phyloP scores from a whole-genome alignment of 2,797 vertebrate genomes.

The Decapterus maruadsi region DNA sequence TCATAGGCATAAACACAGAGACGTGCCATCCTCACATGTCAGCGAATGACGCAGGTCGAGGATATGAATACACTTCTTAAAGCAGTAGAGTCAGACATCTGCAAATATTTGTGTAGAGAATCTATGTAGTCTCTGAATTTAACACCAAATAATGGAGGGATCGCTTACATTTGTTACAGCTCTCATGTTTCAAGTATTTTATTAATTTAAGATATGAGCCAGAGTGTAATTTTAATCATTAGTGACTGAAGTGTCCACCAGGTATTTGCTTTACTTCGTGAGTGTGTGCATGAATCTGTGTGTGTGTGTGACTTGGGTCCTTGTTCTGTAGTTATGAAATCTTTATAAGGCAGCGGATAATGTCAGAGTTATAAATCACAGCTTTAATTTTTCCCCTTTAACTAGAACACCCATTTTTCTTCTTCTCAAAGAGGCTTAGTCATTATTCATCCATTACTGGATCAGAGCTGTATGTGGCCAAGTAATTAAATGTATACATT shows the following conservation, averaged over 20 bases:
- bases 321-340: slow-evolving; percentile 46
- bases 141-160: background rate
- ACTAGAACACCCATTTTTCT: slow-evolving; percentile 43
- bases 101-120: background rate
- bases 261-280: background rate
- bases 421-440: slow-evolving; percentile 15
- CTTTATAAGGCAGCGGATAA: slow-evolving; percentile 41
- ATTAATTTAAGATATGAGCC: background rate
- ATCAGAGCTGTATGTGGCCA: background rate
- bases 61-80: slow-evolving; percentile 32
- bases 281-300: slow-evolving; percentile 20
- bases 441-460: slow-evolving; percentile 28
- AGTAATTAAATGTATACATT: background rate
- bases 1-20: slow-evolving; percentile 14
- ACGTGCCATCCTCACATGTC: slow-evolving; percentile 20
- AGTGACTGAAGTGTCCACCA: slow-evolving; percentile 4
- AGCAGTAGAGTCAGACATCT: background rate
- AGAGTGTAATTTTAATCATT: slow-evolving; percentile 12
- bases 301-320: slow-evolving; percentile 6
- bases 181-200: background rate
- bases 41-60: slow-evolving; percentile 4
- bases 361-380: slow-evolving; percentile 64
- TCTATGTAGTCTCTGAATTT: background rate
- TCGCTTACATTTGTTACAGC: background rate
- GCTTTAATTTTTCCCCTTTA: slow-evolving; percentile 28